These are phyloP conservation scores for Nomada flava DNA, from an alignment of 2,888 invertebrate species.

Conservation along the genomic window DNA sequence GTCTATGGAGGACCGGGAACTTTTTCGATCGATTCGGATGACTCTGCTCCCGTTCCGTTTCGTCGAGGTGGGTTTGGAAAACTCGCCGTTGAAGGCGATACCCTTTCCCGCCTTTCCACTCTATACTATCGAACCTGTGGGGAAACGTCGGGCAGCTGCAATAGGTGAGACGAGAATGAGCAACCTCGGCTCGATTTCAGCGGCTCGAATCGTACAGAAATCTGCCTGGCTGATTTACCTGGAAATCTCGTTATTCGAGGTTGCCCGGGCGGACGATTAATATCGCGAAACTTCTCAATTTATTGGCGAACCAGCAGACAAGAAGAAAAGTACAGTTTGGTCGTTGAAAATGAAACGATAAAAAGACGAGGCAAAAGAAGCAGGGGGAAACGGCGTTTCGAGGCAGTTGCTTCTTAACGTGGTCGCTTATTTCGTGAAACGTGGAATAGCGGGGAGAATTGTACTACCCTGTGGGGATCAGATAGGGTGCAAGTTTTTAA, in stretches of 20 bases:
- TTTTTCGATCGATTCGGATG: slow-evolving; percentile 35
- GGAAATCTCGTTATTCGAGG: slow-evolving; percentile 68
- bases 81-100: background rate
- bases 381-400: slow-evolving; percentile 15
- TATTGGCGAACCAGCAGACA: slow-evolving; percentile 36
- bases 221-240: slow-evolving; percentile 39
- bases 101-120: background rate
- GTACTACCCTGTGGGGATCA: too few relatives aligned
- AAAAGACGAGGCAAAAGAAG: slow-evolving; percentile 45
- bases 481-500: background rate
- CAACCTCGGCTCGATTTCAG: slow-evolving; percentile 40
- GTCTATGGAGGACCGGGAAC: slow-evolving; percentile 9
- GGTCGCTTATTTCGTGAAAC: slow-evolving; percentile 15
- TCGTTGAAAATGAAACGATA: slow-evolving; percentile 43
- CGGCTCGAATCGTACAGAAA: slow-evolving; percentile 22
- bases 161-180: slow-evolving; percentile 47
- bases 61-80: slow-evolving; percentile 8
- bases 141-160: slow-evolving; percentile 39
- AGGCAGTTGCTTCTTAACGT: background rate
- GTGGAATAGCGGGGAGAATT: slow-evolving; percentile 8
- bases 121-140: background rate
- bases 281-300: slow-evolving; percentile 73
- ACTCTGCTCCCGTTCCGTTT: slow-evolving; percentile 18
- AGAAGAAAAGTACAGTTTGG: slow-evolving; percentile 19
- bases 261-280: slow-evolving; percentile 71